Conservation (phyloP, 2,113 vertebrate genomes). For the Rousettus leschenaultii region DNA sequence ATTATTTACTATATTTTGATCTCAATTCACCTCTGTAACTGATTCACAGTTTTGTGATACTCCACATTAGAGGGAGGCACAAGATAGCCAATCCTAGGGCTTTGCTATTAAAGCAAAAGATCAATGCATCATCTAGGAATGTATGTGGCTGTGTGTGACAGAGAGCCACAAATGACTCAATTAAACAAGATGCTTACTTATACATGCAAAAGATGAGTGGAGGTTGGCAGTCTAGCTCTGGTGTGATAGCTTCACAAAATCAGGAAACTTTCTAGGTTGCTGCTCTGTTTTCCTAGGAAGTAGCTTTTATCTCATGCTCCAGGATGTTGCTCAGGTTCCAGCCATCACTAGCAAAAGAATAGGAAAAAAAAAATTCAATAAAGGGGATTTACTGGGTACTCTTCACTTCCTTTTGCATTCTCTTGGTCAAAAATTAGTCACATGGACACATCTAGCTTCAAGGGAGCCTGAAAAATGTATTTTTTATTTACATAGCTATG, state of each 20-base stretch:
- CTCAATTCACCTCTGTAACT: background rate
- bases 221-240: background rate
- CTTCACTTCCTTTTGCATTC: background rate
- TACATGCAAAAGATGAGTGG: background rate
- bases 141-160: background rate
- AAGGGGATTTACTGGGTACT: background rate
- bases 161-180: background rate
- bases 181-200: background rate
- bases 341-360: background rate
- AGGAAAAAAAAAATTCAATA: background rate
- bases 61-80: background rate
- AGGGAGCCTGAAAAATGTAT: background rate
- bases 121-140: background rate
- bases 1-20: background rate
- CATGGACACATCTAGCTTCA: background rate
- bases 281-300: background rate
- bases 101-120: background rate
- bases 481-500: background rate
- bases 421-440: background rate
- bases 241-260: background rate
- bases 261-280: background rate
- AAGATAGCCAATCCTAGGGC: background rate
- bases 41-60: background rate
- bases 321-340: background rate
- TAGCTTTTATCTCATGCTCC: background rate